Evolutionary conservation across 2,113 vertebrate genomes (phyloP).

Genomic region (Crotalus horridus): DNA sequence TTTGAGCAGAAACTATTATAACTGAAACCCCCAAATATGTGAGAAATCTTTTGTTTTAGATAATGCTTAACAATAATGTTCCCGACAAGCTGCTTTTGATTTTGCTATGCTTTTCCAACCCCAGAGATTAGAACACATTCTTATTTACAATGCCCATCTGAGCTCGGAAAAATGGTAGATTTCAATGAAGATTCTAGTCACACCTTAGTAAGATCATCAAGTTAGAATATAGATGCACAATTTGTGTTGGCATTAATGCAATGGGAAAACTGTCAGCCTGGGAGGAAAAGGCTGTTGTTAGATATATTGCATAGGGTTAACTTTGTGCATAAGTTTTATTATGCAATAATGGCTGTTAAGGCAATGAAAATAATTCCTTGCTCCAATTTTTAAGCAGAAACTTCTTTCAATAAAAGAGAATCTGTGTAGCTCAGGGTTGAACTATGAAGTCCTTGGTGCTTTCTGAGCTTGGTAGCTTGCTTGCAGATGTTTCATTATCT

Average conservation of each 20-base stretch:
- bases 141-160: background rate
- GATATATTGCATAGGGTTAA: background rate
- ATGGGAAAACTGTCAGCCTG: background rate
- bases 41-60: background rate
- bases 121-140: background rate
- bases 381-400: background rate
- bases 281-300: background rate
- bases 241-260: background rate
- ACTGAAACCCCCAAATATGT: background rate
- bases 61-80: background rate
- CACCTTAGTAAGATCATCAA: background rate
- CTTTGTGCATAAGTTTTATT: background rate
- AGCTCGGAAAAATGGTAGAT: background rate
- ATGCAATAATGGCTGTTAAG: background rate
- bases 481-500: background rate
- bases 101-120: background rate
- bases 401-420: background rate
- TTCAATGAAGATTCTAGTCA: background rate
- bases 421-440: background rate
- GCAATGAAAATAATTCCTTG: background rate
- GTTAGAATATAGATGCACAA: background rate
- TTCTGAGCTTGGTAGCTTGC: background rate
- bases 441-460: background rate
- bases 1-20: background rate
- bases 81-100: background rate